Conservation (phyloP, 2,113 vertebrate genomes). For the Vireo altiloquus region DNA sequence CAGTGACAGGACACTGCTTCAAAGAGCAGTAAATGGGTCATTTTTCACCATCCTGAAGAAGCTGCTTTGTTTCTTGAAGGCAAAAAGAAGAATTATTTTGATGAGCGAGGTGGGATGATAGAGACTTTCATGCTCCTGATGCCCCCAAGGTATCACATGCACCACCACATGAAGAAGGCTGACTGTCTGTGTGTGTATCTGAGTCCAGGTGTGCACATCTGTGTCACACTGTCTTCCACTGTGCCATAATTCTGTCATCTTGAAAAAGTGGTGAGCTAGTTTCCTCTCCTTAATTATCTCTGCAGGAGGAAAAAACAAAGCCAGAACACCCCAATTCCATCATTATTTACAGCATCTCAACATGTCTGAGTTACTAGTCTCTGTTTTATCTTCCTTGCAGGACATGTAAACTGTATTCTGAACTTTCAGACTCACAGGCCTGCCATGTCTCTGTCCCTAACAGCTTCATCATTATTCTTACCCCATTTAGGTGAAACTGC, state of each 20-base stretch:
- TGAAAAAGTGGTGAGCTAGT: neutral
- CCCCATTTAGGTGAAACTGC: neutral
- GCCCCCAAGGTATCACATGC: neutral
- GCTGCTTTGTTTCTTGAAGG: neutral
- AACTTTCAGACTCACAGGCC: neutral
- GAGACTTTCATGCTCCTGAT: neutral
- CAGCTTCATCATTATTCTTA: neutral
- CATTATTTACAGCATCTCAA: neutral
- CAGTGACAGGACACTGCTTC: neutral
- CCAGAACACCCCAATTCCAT: neutral
- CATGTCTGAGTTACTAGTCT: neutral
- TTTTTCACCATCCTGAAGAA: neutral
- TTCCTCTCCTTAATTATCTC: neutral
- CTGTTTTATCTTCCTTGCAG: neutral
- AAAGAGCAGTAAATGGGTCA: neutral
- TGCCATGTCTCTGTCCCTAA: neutral
- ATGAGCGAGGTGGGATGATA: rapidly evolving
- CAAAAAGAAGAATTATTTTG: neutral
- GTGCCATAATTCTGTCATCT: no score
- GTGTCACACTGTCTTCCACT: neutral
- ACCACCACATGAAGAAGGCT: rapidly evolving
- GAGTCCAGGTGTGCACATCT: neutral
- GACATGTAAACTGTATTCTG: neutral
- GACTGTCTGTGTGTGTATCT: neutral
- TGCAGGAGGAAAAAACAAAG: neutral